Conservation (phyloP, 2,888 invertebrate species). For the Heliothis peltigera region DNA sequence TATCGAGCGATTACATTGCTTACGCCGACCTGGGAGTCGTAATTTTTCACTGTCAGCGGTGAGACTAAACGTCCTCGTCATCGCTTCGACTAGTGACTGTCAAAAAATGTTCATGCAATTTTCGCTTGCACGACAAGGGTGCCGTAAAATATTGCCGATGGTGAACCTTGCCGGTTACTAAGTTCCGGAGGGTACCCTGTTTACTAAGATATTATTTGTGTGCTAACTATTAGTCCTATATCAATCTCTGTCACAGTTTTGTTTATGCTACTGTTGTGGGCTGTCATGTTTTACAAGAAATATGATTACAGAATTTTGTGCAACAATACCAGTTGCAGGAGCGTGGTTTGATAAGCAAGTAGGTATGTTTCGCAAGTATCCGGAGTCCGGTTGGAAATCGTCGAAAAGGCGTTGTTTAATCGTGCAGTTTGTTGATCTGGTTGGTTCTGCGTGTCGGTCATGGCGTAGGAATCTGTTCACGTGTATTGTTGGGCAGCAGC, state of each 20-base stretch:
- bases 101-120: conserved; percentile 86
- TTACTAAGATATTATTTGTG: conserved; percentile 69
- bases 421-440: conserved; percentile 70
- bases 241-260: conserved; percentile 63
- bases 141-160: conserved; percentile 74
- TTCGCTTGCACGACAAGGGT: conserved; percentile 74
- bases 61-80: conserved; percentile 86
- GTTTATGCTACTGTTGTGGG: conserved; percentile 57
- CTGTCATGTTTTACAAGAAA: conserved; percentile 73
- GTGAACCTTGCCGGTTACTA: conserved; percentile 65
- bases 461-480: conserved; percentile 79
- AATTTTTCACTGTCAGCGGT: conserved; percentile 88
- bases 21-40: conserved; percentile 77
- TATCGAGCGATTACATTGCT: conserved; percentile 83
- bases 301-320: conserved; percentile 68
- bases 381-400: conserved; percentile 67
- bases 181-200: conserved; percentile 66
- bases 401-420: conserved; percentile 71
- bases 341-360: conserved; percentile 57
- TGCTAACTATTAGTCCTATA: conserved; percentile 66
- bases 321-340: conserved; percentile 67
- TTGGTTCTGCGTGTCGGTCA: conserved; percentile 77
- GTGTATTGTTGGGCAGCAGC: conserved; percentile 75
- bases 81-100: conserved; percentile 85
- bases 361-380: conserved; percentile 67